phyloP scores from a whole-genome alignment of 2,797 vertebrate genomes.

The Carduelis carduelis region DNA sequence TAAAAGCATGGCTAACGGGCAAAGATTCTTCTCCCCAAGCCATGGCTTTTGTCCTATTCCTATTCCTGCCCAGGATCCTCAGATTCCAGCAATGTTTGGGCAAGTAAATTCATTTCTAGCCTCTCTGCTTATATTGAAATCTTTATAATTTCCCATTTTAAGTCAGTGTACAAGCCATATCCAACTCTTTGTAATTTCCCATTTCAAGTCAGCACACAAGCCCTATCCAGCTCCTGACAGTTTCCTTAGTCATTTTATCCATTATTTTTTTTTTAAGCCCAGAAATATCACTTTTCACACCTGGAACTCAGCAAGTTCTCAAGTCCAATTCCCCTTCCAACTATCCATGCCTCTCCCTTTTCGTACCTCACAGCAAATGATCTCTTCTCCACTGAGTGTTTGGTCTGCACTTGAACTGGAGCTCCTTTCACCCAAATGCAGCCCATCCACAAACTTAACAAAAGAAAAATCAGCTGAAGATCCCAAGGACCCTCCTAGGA shows the following conservation, averaged over 20 bases:
- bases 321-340: neutral
- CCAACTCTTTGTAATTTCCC: neutral
- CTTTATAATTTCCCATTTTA: neutral
- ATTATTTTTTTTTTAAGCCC: neutral
- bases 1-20: neutral
- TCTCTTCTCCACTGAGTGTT: neutral
- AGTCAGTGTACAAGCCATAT: neutral
- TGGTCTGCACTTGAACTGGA: neutral
- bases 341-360: neutral
- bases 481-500: neutral
- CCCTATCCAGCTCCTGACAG: neutral
- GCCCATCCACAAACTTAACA: neutral
- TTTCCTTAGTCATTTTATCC: neutral
- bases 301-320: neutral
- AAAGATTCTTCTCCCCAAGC: neutral
- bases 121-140: neutral
- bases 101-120: neutral
- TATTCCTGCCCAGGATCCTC: neutral
- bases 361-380: neutral
- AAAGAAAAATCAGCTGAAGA: neutral
- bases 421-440: neutral
- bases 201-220: neutral
- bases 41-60: neutral
- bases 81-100: neutral
- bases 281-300: neutral